Conservation (phyloP, 2,113 vertebrate genomes). For the Triplophysa tibetana region DNA sequence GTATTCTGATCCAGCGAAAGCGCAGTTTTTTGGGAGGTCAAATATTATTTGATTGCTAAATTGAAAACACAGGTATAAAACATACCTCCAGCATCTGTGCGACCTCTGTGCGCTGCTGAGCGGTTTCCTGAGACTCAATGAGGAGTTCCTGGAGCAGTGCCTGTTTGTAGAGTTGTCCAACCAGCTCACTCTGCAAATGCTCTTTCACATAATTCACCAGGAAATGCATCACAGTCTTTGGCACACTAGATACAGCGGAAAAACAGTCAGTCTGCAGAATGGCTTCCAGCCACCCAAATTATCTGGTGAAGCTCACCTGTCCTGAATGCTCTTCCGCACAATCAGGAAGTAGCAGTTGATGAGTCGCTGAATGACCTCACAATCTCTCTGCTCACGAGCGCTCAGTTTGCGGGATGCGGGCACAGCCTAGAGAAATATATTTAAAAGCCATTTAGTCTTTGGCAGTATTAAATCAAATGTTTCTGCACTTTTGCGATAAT, state of each 20-base stretch:
- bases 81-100: conserved; percentile 80
- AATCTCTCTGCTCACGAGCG: conserved; percentile 77
- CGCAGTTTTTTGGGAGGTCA: too few relatives aligned
- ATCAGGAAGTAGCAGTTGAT: conserved; percentile 85
- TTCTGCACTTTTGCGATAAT: neutral
- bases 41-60: neutral
- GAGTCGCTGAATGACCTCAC: conserved; percentile 81
- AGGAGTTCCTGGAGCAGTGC: conserved; percentile 76
- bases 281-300: neutral
- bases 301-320: conserved; percentile 70
- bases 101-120: conserved; percentile 78
- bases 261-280: conserved; percentile 21
- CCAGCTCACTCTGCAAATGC: conserved; percentile 82
- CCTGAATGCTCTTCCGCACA: conserved; percentile 83
- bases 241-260: conserved; percentile 67
- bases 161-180: conserved; percentile 80
- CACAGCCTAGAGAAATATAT: conserved; percentile 65
- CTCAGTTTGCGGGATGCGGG: conserved; percentile 74
- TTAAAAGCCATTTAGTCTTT: neutral
- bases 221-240: conserved; percentile 85
- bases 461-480: neutral
- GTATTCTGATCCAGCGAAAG: too few relatives aligned
- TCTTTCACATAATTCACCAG: conserved; percentile 83
- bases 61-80: neutral
- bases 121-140: conserved; percentile 81